Conservation (phyloP, 2,113 vertebrate species). For the Bagarius yarrelli region DNA sequence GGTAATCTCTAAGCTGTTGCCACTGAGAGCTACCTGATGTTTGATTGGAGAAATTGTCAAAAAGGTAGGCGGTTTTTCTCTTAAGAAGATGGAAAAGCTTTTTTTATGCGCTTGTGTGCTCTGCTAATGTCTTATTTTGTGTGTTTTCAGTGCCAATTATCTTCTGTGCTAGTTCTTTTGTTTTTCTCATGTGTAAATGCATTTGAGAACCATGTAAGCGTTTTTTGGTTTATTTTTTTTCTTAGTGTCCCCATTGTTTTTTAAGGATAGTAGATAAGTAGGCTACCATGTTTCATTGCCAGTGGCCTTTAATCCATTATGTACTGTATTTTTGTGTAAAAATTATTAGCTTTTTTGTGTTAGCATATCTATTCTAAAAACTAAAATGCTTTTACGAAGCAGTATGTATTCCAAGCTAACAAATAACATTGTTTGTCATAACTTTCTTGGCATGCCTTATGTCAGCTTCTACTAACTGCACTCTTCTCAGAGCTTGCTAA, state of each 20-base stretch:
- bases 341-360: conserved; percentile 26
- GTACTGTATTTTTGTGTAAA: conserved; percentile 45
- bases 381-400: conserved; percentile 34
- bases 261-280: conserved; percentile 21
- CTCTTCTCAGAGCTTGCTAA: conserved; percentile 25
- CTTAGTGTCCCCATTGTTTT: not conserved
- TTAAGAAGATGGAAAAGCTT: not conserved
- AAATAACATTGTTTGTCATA: conserved; percentile 20
- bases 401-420: conserved; percentile 35
- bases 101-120: conserved; percentile 7
- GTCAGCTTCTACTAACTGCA: conserved; percentile 23
- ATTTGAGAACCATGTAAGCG: not conserved
- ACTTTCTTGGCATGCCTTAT: conserved; percentile 34
- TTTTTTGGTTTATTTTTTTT: not conserved
- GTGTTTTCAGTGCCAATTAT: not conserved
- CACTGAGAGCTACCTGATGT: not conserved
- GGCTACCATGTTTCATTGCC: conserved; percentile 38
- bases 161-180: not conserved
- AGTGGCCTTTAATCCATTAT: conserved; percentile 27
- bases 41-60: not conserved
- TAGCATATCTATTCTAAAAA: conserved; percentile 15
- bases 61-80: not conserved
- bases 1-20: not conserved
- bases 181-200: not conserved
- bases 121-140: not conserved